phyloP scores from a whole-genome alignment of 2,113 vertebrate genomes.

The Prietella phreatophila region DNA sequence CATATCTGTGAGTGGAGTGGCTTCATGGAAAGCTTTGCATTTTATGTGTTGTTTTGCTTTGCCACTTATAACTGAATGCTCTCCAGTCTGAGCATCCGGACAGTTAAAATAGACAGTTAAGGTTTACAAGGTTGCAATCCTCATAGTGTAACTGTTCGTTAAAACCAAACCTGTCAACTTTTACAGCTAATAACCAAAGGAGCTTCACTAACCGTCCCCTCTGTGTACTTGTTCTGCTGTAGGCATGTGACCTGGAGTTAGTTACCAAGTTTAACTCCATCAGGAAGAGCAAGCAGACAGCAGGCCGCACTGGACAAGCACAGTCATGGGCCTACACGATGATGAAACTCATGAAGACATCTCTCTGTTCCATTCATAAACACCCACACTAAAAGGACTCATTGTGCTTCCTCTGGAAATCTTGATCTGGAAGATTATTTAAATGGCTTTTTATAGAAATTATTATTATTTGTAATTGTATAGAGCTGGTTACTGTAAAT shows the following conservation, averaged over 20 bases:
- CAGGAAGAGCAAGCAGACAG: slow-evolving; percentile 41
- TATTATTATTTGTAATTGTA: slow-evolving; percentile 86
- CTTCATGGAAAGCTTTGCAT: not conserved
- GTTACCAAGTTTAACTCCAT: slow-evolving; percentile 20
- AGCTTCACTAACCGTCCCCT: slow-evolving; percentile 54
- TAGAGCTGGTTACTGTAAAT: slow-evolving; percentile 81
- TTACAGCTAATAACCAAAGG: slow-evolving; percentile 36
- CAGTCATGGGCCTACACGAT: slow-evolving; percentile 21
- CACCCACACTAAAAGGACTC: slow-evolving; percentile 8
- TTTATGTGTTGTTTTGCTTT: slow-evolving; percentile 2
- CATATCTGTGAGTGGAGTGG: slow-evolving; percentile 51
- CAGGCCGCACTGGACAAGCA: slow-evolving; percentile 36
- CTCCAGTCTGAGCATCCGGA: slow-evolving; percentile 32
- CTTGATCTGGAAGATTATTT: slow-evolving; percentile 81
- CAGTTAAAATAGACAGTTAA: slow-evolving; percentile 11
- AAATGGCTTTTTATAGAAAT: slow-evolving; percentile 81
- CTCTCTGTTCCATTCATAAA: not conserved
- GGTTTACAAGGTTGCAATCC: slow-evolving; percentile 42
- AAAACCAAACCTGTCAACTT: not conserved
- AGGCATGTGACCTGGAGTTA: slow-evolving; percentile 71
- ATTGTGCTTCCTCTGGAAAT: slow-evolving; percentile 67
- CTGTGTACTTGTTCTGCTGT: slow-evolving; percentile 41
- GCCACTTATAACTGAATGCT: slow-evolving; percentile 34
- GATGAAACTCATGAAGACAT: slow-evolving; percentile 9
- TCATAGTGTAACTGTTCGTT: slow-evolving; percentile 5